Conservation (phyloP, 2,888 invertebrate species). For the Drosophila setosimentum region DNA sequence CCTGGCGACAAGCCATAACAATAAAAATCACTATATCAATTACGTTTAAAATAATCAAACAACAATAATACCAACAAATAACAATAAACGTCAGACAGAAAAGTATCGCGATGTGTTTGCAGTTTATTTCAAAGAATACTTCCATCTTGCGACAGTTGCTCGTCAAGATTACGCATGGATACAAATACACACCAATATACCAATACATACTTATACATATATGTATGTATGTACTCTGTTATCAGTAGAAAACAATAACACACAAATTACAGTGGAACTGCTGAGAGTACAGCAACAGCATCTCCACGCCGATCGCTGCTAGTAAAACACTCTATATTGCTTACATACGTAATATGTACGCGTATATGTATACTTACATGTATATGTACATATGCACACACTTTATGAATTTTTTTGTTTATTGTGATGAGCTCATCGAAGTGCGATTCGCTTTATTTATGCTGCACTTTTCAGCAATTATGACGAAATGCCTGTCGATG, state of each 20-base stretch:
- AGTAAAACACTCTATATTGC: not conserved
- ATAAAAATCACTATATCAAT: not conserved
- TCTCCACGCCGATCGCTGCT: constrained; percentile 10
- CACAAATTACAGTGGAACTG: constrained; percentile 16
- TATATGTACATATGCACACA: constrained; percentile 5
- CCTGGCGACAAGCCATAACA: constrained; percentile 6
- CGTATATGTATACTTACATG: constrained; percentile 5
- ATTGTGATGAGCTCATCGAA: constrained; percentile 54
- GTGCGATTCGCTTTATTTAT: constrained; percentile 40
- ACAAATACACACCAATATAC: constrained; percentile 15
- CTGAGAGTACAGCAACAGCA: constrained; percentile 20
- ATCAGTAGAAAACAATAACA: constrained; percentile 40
- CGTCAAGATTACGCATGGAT: constrained; percentile 29
- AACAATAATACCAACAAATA: constrained; percentile 1
- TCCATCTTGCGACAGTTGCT: constrained; percentile 11
- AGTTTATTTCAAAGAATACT: constrained; percentile 22
- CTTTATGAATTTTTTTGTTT: constrained; percentile 18
- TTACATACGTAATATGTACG: not conserved
- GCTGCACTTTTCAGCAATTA: constrained; percentile 51
- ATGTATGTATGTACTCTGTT: constrained; percentile 21
- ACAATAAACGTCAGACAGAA: not conserved
- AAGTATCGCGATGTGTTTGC: constrained; percentile 21
- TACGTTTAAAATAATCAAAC: not conserved
- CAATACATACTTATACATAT: constrained; percentile 1
- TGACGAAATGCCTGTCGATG: constrained; percentile 45